phyloP scores from a whole-genome alignment of 53 echinoderm and acorn worm genomes.

The Echinarachnius parma region DNA sequence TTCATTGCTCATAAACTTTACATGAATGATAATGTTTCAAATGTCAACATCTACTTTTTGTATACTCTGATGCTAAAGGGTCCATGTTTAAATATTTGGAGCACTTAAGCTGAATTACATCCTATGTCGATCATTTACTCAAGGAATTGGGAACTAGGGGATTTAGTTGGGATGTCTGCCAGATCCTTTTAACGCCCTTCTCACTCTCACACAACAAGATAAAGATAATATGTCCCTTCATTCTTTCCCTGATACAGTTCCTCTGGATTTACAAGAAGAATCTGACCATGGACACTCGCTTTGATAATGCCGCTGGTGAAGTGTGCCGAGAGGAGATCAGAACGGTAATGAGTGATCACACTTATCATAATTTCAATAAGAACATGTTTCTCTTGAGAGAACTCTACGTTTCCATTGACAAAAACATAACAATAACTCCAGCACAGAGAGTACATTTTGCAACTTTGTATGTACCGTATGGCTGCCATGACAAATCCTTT shows the following conservation, averaged over 20 bases:
- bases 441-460: neutral
- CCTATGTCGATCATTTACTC: no score
- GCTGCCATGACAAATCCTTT: neutral
- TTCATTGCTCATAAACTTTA: neutral
- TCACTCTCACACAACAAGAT: no score
- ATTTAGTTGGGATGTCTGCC: no score
- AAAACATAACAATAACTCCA: neutral
- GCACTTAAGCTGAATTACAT: no score
- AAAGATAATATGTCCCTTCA: neutral
- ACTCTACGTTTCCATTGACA: neutral
- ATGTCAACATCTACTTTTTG: no score
- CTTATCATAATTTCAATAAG: neutral
- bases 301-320: constrained; percentile 75
- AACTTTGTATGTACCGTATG: neutral
- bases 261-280: constrained; percentile 89
- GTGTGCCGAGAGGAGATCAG: constrained; percentile 66
- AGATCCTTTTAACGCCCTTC: no score
- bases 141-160: no score
- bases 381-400: neutral
- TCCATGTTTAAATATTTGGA: no score
- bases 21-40: neutral
- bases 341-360: no score
- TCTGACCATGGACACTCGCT: constrained; percentile 75
- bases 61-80: no score
- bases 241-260: constrained; percentile 44